A percentile compares a stretch with the other conserved stretches of the same genome.
Conservation (phyloP, 2,113 vertebrate species). For the Dipodomys ordii region DNA sequence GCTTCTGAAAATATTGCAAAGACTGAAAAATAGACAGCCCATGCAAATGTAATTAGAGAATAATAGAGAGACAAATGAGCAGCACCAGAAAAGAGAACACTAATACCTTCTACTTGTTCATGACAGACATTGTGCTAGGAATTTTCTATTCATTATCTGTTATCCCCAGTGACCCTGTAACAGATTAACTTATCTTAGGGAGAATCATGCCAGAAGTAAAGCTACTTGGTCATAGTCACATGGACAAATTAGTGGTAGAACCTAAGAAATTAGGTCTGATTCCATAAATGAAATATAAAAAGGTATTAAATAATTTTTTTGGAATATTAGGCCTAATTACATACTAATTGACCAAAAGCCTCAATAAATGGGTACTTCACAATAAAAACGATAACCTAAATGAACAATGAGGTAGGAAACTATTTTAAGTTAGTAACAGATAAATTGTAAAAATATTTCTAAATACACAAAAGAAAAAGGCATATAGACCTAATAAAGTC, state of each 20-base stretch:
- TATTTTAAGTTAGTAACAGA: not conserved
- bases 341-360: not conserved
- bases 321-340: not conserved
- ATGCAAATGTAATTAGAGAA: conserved; percentile 20
- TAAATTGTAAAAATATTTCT: not conserved
- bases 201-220: conserved; percentile 14
- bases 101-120: conserved; percentile 14
- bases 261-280: conserved; percentile 38
- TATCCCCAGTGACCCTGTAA: not conserved
- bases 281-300: conserved; percentile 1
- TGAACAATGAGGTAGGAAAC: conserved; percentile 14
- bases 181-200: not conserved
- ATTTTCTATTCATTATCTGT: not conserved
- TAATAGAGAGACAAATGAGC: not conserved
- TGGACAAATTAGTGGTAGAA: conserved; percentile 4
- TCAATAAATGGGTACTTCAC: conserved; percentile 17
- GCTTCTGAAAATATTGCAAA: conserved; percentile 25
- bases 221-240: not conserved
- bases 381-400: conserved; percentile 18
- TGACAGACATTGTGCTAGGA: not conserved
- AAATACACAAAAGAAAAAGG: not conserved
- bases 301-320: not conserved
- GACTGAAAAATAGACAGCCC: not conserved
- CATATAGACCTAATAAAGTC: not conserved
- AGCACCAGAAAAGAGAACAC: not conserved